Evolutionary conservation across 2,797 vertebrate genomes (phyloP), one percentile per base, ranked within the genome.

Genomic region (Halcyon smyrnensis): DNA sequence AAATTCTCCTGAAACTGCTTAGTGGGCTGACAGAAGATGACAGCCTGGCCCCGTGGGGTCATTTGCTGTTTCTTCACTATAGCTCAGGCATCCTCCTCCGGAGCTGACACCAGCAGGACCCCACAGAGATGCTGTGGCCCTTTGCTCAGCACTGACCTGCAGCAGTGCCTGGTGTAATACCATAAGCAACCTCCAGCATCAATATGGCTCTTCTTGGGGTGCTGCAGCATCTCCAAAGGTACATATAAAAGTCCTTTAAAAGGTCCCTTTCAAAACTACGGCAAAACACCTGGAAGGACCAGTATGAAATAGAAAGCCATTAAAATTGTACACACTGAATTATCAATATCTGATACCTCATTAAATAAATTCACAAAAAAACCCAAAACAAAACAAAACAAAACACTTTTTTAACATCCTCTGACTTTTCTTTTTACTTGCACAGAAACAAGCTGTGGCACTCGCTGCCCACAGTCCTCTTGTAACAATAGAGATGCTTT

Each of bases 251-350:
- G 71, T 85, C 79, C 65, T 90, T 80, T 39, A 4, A 84, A 84
- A 95, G 94, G 24, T 87, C 57, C 57, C 92, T 88, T 96, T 90
- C 74, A n/a, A 80, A 94, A 81, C 41, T 67, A 64, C 54, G 76
- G 83, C 65, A 73, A 70, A 81, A 70, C 75, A 88, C 87, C 86
- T 93, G 86, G 81, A 97, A 91, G 74, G 82, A 95, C 71, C 84
- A 82, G 43, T 39, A 68, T 25, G 53, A 90, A 92, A 34, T 92
- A 84, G 75, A 96, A 95, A 96, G 93, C 69, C 88, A 77, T 94
- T 96, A 97, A 91, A 95, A 96, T 81, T 64, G 54, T 70, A 95
- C 76, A 94, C n/a, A 89, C 18, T 41, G 68, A 94, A 95, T 83
- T 88, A 91, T 28, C 8, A 5, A 65, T 21, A 71, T 60, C 57